These are phyloP conservation scores for Aspiorhynchus laticeps DNA, from an alignment of 2,113 vertebrate genomes.

Conservation along the genomic window DNA sequence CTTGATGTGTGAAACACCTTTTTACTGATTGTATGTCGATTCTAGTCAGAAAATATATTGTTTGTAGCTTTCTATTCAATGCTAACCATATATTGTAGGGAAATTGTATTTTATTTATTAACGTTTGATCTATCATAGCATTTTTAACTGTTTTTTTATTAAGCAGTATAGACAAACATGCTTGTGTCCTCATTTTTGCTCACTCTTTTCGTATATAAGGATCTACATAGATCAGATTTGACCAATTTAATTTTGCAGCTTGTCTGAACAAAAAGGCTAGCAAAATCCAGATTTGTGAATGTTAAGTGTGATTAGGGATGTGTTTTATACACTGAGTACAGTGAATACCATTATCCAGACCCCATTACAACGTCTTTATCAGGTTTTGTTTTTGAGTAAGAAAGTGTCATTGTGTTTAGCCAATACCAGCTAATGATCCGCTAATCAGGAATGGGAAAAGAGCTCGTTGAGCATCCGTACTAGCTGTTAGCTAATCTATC, in stretches of 20 bases:
- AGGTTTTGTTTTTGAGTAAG: conserved; percentile 38
- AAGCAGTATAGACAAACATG: no score
- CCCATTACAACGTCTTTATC: conserved; percentile 18
- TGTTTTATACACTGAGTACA: neutral
- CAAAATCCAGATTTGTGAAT: neutral
- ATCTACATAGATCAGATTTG: neutral
- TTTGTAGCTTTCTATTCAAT: neutral
- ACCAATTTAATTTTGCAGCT: neutral
- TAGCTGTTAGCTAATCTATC: conserved; percentile 57
- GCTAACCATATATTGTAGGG: neutral
- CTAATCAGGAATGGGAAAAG: conserved; percentile 45
- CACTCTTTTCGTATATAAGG: neutral
- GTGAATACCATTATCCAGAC: neutral
- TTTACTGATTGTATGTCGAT: neutral
- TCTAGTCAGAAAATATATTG: neutral
- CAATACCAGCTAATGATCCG: conserved; percentile 51
- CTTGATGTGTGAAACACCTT: neutral
- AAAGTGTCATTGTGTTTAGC: conserved; percentile 48
- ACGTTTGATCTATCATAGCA: no score
- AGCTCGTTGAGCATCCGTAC: conserved; percentile 41
- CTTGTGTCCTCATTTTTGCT: neutral
- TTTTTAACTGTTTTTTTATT: no score
- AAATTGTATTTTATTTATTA: no score
- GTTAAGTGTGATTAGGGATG: neutral
- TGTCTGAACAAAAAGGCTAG: neutral